Evolutionary conservation across 2,797 vertebrate species (phyloP), one percentile per base, ranked within the genome.

Genomic region (Lagocephalus sceleratus): DNA sequence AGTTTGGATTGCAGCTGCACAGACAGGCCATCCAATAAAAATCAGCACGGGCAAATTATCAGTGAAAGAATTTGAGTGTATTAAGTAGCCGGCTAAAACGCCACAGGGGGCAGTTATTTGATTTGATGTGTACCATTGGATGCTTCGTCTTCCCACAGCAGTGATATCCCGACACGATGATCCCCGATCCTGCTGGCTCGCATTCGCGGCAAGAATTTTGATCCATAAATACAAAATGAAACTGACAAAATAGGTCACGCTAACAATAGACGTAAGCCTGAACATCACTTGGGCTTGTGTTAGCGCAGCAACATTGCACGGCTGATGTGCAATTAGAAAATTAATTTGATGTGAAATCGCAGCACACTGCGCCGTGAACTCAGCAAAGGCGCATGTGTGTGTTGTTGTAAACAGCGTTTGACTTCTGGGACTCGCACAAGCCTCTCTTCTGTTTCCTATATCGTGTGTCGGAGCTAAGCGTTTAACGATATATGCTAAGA

Each of bases 241-340:
- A 75, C 57, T 48, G n/a, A 21, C 17, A 63, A 71, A 79, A 62
- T 76, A 49, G 63, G 76, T 71, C 66, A 61, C 23, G 61, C 69
- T 69, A 72, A 63, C 40, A 79, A 82, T 79, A 82, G 71, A 65
- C 68, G 32, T 22, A 16, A 23, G 29, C 8, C 32, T 25, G 6
- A 48, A 55, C 26, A 59, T 76, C 60, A 66, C 59, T 54, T 6
- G 45, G 51, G 49, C 54, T 54, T 40, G 54, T 73, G 53, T 57
- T 75, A 77, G 80, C 82, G 10, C 32, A 10, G 32, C 32, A 35
- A 14, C 32, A 35, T 14, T 35, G 12, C 32, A 35, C 32, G 12
- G 32, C 59, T 10, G 15, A 43, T 17, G 16, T 29, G 4, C 8
- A 48, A 38, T 44, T 12, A 19, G 5, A 57, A 29, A 46, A 57